Percentiles rank a stretch among this genome's conserved stretches.
Conservation (phyloP, 2,888 invertebrate species). For the Pandemis cinnamomeana region DNA sequence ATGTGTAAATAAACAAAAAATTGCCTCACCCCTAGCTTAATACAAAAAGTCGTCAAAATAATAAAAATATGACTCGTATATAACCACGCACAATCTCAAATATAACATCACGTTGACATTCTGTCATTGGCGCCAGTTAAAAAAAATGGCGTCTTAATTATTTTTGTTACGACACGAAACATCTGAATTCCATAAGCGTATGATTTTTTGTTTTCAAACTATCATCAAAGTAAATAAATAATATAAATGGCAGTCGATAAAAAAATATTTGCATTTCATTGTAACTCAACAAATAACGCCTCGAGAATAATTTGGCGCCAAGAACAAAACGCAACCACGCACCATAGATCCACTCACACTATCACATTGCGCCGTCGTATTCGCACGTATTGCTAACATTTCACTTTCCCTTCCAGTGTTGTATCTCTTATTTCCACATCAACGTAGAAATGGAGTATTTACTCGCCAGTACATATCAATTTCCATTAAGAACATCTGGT, state of each 20-base stretch:
- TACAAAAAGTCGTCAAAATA: constrained; percentile 47
- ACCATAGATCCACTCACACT: constrained; percentile 31
- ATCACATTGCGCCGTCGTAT: constrained; percentile 39
- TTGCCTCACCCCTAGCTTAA: constrained; percentile 59
- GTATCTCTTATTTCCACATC: not conserved
- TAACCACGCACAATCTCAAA: constrained; percentile 30
- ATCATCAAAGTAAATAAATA: not conserved
- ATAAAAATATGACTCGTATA: constrained; percentile 48
- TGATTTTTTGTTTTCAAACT: not conserved
- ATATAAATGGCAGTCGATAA: not conserved
- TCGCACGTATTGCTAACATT: not conserved
- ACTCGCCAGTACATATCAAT: no score
- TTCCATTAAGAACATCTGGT: no score
- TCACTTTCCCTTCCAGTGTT: not conserved
- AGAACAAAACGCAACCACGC: constrained; percentile 16
- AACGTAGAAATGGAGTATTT: not conserved
- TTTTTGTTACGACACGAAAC: not conserved
- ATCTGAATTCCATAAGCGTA: not conserved
- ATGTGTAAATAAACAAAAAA: constrained; percentile 51
- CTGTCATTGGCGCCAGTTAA: constrained; percentile 51
- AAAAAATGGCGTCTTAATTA: constrained; percentile 13
- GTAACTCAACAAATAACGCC: not conserved
- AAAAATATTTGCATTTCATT: not conserved
- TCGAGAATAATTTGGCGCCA: constrained; percentile 21
- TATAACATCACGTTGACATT: constrained; percentile 42